Evolutionary conservation across 2,113 vertebrate genomes (phyloP), one percentile per base, ranked within the genome.

Genomic region (Lasiurus cinereus): DNA sequence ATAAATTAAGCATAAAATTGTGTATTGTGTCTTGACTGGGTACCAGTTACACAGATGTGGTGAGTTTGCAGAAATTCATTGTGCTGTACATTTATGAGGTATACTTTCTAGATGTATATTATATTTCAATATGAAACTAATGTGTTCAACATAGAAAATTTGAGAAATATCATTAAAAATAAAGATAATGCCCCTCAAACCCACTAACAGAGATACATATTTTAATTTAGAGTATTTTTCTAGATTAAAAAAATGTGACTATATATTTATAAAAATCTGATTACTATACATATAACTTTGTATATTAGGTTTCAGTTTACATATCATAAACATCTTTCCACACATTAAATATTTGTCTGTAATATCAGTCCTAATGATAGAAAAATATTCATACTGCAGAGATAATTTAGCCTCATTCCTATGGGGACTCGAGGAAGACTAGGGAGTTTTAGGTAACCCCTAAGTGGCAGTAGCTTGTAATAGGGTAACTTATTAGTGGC

Each of bases 341-440:
- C 15, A 4, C 5, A 77, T 72, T 92, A 84, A 80, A 74, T 74
- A 85, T 64, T 94, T 77, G 56, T 66, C 39, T 95, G 84, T 46
- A 90, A 72, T 16, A 62, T 78, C 14, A 46, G 21, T 59, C 39
- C 29, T 80, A 70, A 83, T n/a, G n/a, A 73, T 15, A 83, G 39
- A 52, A 84, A 88, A 94, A 88, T 91, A 70, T 64, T 70, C 18
- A 76, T 27, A 46, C 11, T 22, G 36, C 22, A 89, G n/a, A 94
- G 9, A 76, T 50, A 59, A 93, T 56, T 84, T 64, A 80, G 59
- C 13, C 22, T 84, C 31, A 79, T 67, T 83, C 3, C 6, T 66
- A 36, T 6, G 19, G 33, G 27, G 46, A 66, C 3, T 0, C 9
- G 9, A 78, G 54, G 21, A 82, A n/a, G 33, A 64, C 4, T 14